phyloP scores from a whole-genome alignment of 2,888 invertebrate genomes.

The Boloria selene region DNA sequence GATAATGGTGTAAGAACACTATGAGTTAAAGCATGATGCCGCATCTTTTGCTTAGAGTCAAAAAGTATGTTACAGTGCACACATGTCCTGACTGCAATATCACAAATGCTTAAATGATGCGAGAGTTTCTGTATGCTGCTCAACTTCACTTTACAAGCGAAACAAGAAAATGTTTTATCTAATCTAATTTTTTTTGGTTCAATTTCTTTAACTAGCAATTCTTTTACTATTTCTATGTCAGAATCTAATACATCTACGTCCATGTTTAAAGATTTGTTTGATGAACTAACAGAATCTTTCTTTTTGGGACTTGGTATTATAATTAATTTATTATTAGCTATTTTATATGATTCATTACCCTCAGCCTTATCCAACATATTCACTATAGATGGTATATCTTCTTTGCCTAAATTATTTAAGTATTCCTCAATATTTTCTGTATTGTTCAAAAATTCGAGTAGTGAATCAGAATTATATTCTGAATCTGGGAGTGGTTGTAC shows the following conservation, averaged over 20 bases:
- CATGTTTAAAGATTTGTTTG: conserved; percentile 57
- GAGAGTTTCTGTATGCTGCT: conserved; percentile 62
- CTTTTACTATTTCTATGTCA: conserved; percentile 67
- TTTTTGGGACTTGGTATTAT: conserved; percentile 67
- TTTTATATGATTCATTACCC: conserved; percentile 51
- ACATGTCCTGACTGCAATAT: conserved; percentile 64
- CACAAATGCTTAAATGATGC: conserved; percentile 69
- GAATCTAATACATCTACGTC: conserved; percentile 71
- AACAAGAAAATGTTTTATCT: conserved; percentile 58
- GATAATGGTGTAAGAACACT: conserved; percentile 46
- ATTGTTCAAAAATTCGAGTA: conserved; percentile 74
- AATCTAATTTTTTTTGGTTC: conserved; percentile 52
- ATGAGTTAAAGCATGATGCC: conserved; percentile 62
- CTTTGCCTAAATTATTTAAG: conserved; percentile 70
- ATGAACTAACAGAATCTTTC: conserved; percentile 47
- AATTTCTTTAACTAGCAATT: conserved; percentile 59
- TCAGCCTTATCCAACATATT: conserved; percentile 70
- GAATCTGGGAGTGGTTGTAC: conserved; percentile 75
- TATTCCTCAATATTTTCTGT: conserved; percentile 76
- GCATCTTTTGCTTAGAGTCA: conserved; percentile 69
- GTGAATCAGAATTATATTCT: conserved; percentile 76
- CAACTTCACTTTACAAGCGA: conserved; percentile 65
- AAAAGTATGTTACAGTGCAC: conserved; percentile 63
- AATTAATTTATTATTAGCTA: conserved; percentile 47
- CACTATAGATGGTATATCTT: conserved; percentile 74